Evolutionary conservation across 2,888 invertebrate genomes (phyloP).

Genomic region (Hoplodrina blanda): DNA sequence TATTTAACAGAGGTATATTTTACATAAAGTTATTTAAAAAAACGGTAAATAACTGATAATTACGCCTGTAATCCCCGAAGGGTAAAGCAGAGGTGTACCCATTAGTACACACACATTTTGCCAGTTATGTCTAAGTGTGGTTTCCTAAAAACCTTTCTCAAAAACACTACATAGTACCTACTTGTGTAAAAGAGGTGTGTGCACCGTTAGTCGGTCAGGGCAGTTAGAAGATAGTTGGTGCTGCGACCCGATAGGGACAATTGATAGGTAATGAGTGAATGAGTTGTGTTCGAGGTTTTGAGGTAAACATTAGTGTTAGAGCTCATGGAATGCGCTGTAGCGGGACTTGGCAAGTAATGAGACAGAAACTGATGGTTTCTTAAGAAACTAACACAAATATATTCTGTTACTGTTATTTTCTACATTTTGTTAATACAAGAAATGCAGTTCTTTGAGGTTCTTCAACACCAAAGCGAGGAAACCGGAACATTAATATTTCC

Average conservation of each 20-base stretch:
- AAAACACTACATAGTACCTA: neutral
- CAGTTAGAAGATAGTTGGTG: conserved; percentile 16
- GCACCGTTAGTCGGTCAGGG: conserved; percentile 29
- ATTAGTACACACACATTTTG: too few relatives aligned
- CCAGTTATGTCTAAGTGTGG: too few relatives aligned
- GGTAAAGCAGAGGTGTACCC: too few relatives aligned
- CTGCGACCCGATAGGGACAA: conserved; percentile 21
- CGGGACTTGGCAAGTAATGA: neutral
- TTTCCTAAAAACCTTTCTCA: conserved; percentile 19
- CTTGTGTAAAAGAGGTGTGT: conserved; percentile 10
- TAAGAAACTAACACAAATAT: neutral
- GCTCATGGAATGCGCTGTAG: neutral
- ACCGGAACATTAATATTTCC: neutral
- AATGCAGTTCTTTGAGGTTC: too few relatives aligned
- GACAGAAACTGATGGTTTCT: too few relatives aligned
- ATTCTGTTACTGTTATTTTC: neutral
- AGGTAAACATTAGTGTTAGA: conserved; percentile 7
- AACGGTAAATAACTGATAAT: too few relatives aligned
- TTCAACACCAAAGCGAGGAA: too few relatives aligned
- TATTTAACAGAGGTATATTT: neutral
- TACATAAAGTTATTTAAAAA: neutral
- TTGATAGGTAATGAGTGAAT: conserved; percentile 19
- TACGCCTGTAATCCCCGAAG: too few relatives aligned
- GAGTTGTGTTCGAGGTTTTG: conserved; percentile 35
- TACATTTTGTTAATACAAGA: neutral